Percentiles rank a stretch among this genome's conserved stretches.
These are phyloP conservation scores for Polydrusus tereticollis DNA, from an alignment of 2,888 invertebrate species.

Conservation along the genomic window DNA sequence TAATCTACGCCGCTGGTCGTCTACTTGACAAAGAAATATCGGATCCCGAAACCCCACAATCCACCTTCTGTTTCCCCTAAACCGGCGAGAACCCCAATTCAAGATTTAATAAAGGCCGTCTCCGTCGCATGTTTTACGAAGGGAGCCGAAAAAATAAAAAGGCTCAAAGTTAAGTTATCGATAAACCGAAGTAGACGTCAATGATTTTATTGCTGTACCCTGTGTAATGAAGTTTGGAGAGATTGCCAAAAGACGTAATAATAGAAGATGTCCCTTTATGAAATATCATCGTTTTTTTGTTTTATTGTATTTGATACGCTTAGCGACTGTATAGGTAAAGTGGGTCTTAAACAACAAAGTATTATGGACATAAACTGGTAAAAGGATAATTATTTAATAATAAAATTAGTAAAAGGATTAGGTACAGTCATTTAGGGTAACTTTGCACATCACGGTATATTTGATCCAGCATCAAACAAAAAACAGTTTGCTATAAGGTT, in stretches of 20 bases:
- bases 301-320: too few species aligned
- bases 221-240: conserved; percentile 16
- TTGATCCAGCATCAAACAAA: too few species aligned
- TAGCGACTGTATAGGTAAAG: too few species aligned
- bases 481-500: too few species aligned
- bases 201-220: conserved; percentile 23
- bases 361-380: too few species aligned
- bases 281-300: too few species aligned
- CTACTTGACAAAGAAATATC: conserved; percentile 19
- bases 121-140: conserved; percentile 26
- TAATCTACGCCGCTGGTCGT: conserved; percentile 11
- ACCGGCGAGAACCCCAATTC: conserved; percentile 32
- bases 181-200: conserved; percentile 26
- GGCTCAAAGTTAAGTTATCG: conserved; percentile 31
- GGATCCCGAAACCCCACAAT: not conserved
- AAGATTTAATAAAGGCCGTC: conserved; percentile 36
- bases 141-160: conserved; percentile 14
- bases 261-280: too few species aligned
- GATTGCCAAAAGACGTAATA: not conserved
- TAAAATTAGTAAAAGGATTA: too few species aligned
- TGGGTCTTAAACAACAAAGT: too few species aligned
- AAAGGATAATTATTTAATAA: too few species aligned
- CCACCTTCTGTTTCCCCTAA: conserved; percentile 4
- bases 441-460: too few species aligned
- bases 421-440: too few species aligned